phyloP scores from a whole-genome alignment of 2,113 vertebrate genomes.

The Xiphophorus maculatus region DNA sequence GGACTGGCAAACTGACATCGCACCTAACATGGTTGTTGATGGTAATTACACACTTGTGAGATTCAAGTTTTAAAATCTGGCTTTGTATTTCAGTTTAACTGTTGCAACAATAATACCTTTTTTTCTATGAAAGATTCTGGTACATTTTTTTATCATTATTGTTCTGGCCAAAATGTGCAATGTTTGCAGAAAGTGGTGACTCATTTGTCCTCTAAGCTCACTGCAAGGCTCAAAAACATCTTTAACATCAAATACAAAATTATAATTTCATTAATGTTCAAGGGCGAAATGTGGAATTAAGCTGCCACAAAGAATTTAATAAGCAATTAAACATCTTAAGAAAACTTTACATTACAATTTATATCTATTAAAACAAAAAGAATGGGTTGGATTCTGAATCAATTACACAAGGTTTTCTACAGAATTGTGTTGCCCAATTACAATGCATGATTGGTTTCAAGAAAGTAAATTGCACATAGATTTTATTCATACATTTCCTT shows the following conservation, averaged over 20 bases:
- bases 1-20: neutral
- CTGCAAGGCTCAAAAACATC: neutral
- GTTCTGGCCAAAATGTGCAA: neutral
- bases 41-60: neutral
- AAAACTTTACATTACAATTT: neutral
- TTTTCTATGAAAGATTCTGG: neutral
- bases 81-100: neutral
- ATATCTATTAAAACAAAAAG: neutral
- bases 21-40: neutral
- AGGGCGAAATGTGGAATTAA: neutral
- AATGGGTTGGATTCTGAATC: neutral
- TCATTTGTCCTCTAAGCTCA: neutral
- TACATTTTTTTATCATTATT: neutral
- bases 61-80: neutral
- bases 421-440: neutral
- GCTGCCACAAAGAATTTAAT: neutral
- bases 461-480: neutral
- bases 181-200: neutral
- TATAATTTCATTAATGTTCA: neutral
- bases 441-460: neutral
- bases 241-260: neutral
- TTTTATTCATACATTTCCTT: conserved; percentile 34
- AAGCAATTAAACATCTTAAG: neutral
- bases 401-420: neutral
- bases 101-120: neutral